Evolutionary conservation across 2,888 invertebrate species (phyloP).

Genomic region (Euplexia lucipara): DNA sequence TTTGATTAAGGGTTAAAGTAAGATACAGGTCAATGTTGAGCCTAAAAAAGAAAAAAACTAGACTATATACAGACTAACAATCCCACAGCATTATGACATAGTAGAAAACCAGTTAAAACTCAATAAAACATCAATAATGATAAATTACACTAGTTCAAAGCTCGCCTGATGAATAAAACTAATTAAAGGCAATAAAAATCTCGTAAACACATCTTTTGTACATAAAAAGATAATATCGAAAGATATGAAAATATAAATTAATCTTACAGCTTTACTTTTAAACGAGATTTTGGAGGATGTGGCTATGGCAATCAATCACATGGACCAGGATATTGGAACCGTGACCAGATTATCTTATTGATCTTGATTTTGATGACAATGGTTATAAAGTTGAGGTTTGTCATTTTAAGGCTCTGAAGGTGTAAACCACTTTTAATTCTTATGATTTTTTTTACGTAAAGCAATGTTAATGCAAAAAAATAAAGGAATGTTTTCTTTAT

Average conservation of each 20-base stretch:
- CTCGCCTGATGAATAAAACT: slow-evolving; percentile 53
- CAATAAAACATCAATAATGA: slow-evolving; percentile 54
- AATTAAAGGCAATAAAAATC: slow-evolving; percentile 59
- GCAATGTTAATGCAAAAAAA: too few relatives aligned
- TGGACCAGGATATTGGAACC: slow-evolving; percentile 44
- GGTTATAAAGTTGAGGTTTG: slow-evolving; percentile 11
- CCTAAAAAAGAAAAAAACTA: background rate
- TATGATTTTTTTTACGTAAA: too few relatives aligned
- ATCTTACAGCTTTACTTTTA: slow-evolving; percentile 21
- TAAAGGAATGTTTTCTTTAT: too few relatives aligned
- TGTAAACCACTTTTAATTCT: too few relatives aligned
- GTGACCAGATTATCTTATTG: slow-evolving; percentile 26
- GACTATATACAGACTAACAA: slow-evolving; percentile 3
- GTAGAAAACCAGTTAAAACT: slow-evolving; percentile 29
- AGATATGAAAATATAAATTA: slow-evolving; percentile 25
- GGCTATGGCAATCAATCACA: slow-evolving; percentile 41
- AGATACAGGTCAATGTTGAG: background rate
- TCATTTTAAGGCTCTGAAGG: background rate
- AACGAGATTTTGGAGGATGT: slow-evolving; percentile 31
- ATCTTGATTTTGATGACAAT: slow-evolving; percentile 55
- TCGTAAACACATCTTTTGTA: slow-evolving; percentile 49
- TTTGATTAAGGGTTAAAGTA: too few relatives aligned
- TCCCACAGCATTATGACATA: background rate
- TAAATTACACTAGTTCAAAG: slow-evolving; percentile 44
- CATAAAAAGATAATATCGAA: slow-evolving; percentile 39